Percentiles rank a stretch among this genome's conserved stretches.
Conservation (phyloP, 2,113 vertebrate species). For the Tylochromis polylepis region DNA sequence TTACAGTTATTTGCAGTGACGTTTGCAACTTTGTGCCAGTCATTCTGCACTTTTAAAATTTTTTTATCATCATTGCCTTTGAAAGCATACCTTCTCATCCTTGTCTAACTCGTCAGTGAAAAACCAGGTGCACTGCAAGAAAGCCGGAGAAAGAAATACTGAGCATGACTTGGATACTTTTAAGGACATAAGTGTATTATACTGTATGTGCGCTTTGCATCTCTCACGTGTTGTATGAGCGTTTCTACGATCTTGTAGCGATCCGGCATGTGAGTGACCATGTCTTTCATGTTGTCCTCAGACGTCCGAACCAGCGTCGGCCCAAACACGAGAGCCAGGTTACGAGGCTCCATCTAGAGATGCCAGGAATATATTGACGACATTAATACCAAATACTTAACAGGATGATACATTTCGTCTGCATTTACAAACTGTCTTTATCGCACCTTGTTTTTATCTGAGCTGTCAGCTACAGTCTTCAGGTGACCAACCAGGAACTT, state of each 20-base stretch:
- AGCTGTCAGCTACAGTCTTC: slow-evolving; percentile 90
- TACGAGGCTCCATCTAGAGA: slow-evolving; percentile 91
- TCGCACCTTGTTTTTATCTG: slow-evolving; percentile 93
- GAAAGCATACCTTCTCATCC: slow-evolving; percentile 83
- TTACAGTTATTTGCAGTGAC: background rate
- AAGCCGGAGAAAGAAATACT: slow-evolving; percentile 16
- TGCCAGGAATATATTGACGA: background rate
- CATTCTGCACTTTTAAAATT: background rate
- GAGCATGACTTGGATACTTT: fast-evolving
- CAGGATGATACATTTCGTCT: background rate
- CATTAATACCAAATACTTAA: background rate
- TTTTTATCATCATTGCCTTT: fast-evolving
- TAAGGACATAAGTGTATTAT: background rate
- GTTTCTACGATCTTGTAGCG: slow-evolving; percentile 98
- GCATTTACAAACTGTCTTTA: fast-evolving
- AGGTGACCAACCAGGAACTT: slow-evolving; percentile 91
- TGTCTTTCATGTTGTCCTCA: slow-evolving; percentile 98
- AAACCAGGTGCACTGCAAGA: slow-evolving; percentile 83
- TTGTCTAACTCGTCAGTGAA: slow-evolving; percentile 90
- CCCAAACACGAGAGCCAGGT: slow-evolving; percentile 93
- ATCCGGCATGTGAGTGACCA: slow-evolving; percentile 99
- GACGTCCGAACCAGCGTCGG: slow-evolving; percentile 92
- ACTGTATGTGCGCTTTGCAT: fast-evolving
- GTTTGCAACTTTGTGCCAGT: background rate
- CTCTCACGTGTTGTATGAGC: slow-evolving; percentile 89